Percentiles rank a stretch among this genome's conserved stretches.
phyloP scores from a whole-genome alignment of 1,140 invertebrate genomes.

The Lepidotrigona ventralis region DNA sequence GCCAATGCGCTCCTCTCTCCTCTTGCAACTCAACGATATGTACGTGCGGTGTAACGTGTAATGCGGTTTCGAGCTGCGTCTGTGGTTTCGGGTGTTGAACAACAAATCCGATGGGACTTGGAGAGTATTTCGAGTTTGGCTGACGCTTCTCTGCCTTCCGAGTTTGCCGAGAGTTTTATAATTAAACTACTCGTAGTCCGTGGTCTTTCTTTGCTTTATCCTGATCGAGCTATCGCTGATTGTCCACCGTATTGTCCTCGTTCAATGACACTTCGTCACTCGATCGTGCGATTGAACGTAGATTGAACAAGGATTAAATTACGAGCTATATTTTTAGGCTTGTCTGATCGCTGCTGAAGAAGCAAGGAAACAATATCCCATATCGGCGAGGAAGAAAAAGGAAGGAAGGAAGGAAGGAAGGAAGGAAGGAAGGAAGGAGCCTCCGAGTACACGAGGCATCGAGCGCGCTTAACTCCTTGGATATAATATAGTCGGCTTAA shows the following conservation, averaged over 20 bases:
- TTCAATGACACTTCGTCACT: not conserved
- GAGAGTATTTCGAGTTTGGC: constrained; percentile 35
- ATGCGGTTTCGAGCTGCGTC: constrained; percentile 59
- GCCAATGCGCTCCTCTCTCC: constrained; percentile 40
- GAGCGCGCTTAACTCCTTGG: not conserved
- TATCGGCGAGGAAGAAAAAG: not conserved
- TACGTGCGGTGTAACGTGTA: constrained; percentile 56
- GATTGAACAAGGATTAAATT: not conserved
- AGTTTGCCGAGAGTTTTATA: constrained; percentile 52
- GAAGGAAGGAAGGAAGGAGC: not conserved
- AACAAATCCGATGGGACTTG: constrained; percentile 62
- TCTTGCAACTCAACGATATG: constrained; percentile 56
- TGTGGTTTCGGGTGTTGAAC: constrained; percentile 58
- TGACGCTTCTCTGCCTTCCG: constrained; percentile 31
- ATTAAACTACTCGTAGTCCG: constrained; percentile 27
- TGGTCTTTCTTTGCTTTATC: not conserved
- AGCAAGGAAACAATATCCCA: not conserved
- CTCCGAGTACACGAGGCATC: not conserved
- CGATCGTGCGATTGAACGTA: not conserved
- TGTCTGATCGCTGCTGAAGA: not conserved
- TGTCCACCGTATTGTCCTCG: no score
- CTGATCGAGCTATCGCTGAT: not conserved
- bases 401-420: not conserved
- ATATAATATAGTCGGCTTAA: constrained; percentile 33
- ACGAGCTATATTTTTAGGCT: not conserved